These are phyloP conservation scores for Cryptocheilus praepositus DNA, from an alignment of 2,888 invertebrate species.

Conservation along the genomic window DNA sequence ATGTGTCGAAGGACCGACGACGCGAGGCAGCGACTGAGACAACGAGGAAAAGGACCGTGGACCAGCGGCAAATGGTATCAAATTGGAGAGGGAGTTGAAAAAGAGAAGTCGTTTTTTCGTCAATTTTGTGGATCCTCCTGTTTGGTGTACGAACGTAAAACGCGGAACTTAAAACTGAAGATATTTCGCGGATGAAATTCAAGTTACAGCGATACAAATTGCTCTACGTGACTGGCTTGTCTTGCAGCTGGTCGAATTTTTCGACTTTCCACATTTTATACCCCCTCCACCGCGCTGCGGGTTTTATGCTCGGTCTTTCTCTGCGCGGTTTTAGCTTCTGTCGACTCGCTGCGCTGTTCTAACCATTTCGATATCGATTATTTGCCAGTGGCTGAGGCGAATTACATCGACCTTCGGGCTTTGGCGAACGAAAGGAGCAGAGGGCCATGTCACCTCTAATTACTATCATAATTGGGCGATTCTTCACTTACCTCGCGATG, in stretches of 20 bases:
- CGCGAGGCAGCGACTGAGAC: conserved; percentile 9
- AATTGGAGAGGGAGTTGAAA: conserved; percentile 12
- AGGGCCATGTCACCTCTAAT: conserved; percentile 51
- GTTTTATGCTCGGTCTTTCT: not conserved
- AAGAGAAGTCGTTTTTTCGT: not conserved
- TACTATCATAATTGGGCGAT: conserved; percentile 61
- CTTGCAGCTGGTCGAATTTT: too few relatives aligned
- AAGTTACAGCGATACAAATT: too few relatives aligned
- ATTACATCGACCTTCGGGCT: too few relatives aligned
- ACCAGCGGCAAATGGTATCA: conserved; percentile 18
- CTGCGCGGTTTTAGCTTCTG: conserved; percentile 26
- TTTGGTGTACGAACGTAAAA: too few relatives aligned
- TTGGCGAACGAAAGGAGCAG: conserved; percentile 2
- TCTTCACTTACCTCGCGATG: conserved; percentile 64
- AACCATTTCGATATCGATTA: conserved; percentile 50
- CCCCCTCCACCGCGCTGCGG: too few relatives aligned
- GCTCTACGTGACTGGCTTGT: too few relatives aligned
- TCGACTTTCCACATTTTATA: too few relatives aligned
- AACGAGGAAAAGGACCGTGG: not conserved
- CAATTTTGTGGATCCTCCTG: too few relatives aligned
- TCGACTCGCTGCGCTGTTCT: conserved; percentile 20
- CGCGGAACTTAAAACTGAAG: too few relatives aligned
- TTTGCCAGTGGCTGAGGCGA: conserved; percentile 14
- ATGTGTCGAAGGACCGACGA: not conserved
- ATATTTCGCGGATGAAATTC: too few relatives aligned